Evolutionary conservation across 2,888 invertebrate species (phyloP).

Genomic region (Amorpha juglandis): DNA sequence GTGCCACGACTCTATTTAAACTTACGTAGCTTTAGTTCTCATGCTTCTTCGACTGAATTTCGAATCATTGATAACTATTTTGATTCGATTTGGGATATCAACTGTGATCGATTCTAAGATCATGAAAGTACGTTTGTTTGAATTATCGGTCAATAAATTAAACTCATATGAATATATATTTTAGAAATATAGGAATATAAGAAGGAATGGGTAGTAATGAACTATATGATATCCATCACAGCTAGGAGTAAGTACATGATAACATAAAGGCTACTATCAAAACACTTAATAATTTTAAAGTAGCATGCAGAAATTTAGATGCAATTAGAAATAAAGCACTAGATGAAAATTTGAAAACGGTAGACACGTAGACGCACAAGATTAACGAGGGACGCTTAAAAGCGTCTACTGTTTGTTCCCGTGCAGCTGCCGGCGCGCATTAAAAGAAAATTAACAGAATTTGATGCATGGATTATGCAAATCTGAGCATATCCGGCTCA

Average conservation of each 20-base stretch:
- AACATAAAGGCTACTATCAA: slow-evolving; percentile 1
- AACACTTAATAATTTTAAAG: neutral
- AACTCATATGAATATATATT: neutral
- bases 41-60: slow-evolving; percentile 34
- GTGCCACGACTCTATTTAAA: slow-evolving; percentile 36
- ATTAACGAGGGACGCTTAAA: slow-evolving; percentile 26
- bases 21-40: slow-evolving; percentile 31
- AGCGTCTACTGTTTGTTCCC: slow-evolving; percentile 36
- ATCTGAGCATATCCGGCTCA: slow-evolving; percentile 70
- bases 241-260: neutral
- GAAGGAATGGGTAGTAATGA: neutral
- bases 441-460: slow-evolving; percentile 82
- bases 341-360: slow-evolving; percentile 26
- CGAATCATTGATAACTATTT: slow-evolving; percentile 9
- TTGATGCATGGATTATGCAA: slow-evolving; percentile 82
- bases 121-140: too few relatives aligned
- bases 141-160: neutral
- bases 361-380: slow-evolving; percentile 27
- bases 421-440: slow-evolving; percentile 64
- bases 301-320: neutral
- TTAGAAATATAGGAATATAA: neutral
- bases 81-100: neutral
- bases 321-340: slow-evolving; percentile 20
- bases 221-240: neutral
- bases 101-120: neutral